phyloP scores from a whole-genome alignment of 2,113 vertebrate species.

The Puntigrus tetrazona region DNA sequence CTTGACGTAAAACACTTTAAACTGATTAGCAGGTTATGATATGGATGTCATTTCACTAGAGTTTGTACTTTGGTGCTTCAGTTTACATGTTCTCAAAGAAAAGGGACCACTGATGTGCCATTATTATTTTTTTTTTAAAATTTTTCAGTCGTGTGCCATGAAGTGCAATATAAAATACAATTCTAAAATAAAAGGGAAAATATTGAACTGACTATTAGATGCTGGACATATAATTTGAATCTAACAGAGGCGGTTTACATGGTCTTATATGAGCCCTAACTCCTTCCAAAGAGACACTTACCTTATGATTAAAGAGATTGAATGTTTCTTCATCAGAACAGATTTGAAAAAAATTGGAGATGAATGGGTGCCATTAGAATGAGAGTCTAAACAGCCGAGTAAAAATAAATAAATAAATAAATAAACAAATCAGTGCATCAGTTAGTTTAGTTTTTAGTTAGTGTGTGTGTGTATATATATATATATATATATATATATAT shows the following conservation, averaged over 20 bases:
- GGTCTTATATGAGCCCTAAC: neutral
- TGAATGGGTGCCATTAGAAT: neutral
- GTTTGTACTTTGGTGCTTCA: constrained; percentile 1
- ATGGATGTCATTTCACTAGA: neutral
- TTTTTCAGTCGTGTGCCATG: constrained; percentile 3
- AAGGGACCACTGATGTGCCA: constrained; percentile 18
- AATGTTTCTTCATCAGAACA: neutral
- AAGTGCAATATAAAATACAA: constrained; percentile 26
- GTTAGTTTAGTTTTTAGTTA: no score
- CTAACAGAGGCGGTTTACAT: neutral
- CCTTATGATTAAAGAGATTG: neutral
- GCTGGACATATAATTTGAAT: neutral
- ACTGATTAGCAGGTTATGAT: neutral
- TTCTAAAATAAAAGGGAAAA: constrained; percentile 46
- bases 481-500: no score
- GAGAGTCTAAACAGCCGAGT: neutral
- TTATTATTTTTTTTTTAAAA: neutral
- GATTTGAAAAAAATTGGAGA: neutral
- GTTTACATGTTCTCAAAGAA: constrained; percentile 4
- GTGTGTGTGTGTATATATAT: no score
- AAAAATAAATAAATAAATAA: no score
- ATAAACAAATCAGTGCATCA: no score
- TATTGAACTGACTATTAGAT: neutral
- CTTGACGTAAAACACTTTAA: neutral
- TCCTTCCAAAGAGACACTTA: neutral